phyloP scores from a whole-genome alignment of 2,113 vertebrate genomes.

The Leucopsar rothschildi region DNA sequence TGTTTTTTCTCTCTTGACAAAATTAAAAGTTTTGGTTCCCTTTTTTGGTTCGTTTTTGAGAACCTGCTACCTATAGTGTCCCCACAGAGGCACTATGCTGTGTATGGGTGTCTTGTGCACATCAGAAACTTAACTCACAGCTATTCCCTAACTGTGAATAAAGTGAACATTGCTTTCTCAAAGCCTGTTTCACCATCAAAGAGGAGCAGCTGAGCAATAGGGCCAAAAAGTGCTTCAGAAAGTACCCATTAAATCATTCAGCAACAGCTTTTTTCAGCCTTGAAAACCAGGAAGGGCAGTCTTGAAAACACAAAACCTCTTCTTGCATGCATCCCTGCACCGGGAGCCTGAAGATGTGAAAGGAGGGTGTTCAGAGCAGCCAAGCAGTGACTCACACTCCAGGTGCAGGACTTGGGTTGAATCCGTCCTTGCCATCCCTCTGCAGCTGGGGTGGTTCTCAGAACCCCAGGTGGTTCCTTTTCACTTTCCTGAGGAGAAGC shows the following conservation, averaged over 20 bases:
- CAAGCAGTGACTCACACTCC: accelerated
- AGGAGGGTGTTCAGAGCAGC: not conserved
- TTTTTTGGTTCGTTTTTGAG: not conserved
- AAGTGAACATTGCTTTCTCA: not conserved
- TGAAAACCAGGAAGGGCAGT: not conserved
- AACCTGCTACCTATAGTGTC: not conserved
- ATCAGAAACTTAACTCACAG: not conserved
- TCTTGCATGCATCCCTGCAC: not conserved
- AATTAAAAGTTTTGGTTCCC: not conserved
- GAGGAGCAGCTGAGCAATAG: not conserved
- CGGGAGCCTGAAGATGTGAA: not conserved
- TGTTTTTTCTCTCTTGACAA: not conserved
- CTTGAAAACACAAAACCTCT: not conserved
- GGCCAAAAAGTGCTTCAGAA: not conserved
- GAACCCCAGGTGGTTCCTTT: not conserved
- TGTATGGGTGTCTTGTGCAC: not conserved
- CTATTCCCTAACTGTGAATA: not conserved
- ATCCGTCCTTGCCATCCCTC: accelerated
- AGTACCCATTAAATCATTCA: not conserved
- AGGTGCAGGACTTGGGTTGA: accelerated
- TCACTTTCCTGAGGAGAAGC: not conserved
- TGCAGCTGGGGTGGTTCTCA: not conserved
- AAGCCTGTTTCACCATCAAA: not conserved
- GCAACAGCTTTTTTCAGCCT: not conserved
- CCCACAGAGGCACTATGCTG: not conserved